Base-by-base conservation (phyloP, 1,140 invertebrate species). In the Aphaenogaster rudis region DNA sequence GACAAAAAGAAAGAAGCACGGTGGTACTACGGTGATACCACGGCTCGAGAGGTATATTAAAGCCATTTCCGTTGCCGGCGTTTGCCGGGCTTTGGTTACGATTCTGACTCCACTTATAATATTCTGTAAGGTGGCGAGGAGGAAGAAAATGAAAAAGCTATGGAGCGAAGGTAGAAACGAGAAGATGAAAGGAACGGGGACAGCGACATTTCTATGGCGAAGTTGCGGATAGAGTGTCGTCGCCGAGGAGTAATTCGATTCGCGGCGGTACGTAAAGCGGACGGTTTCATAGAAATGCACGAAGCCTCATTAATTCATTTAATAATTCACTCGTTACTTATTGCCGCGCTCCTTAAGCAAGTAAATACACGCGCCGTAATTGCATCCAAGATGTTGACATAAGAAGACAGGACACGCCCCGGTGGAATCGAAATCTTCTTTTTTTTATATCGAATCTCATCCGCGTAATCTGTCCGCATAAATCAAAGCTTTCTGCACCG, bases 41-140 rank as follows among this genome's bases (percentile, higher is more conserved):
- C 15, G 11, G 6, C 42, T 59, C 61, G 57, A 39, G 33, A 90
- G 64, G 86, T 90, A 80, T 90, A 89, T 90, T 87, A 89, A 89
- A 88, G 45, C 87, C 66, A 86, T 89, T 89, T 89, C 88, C 88
- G 21, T 69, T 78, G 57, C 15, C 78, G 74, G 52, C 66, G 67
- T 87, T 87, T 82, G 67, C 42, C 39, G 45, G 50, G 86, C 86
- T 87, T 84, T 89, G 81, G 28, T 81, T 57, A 80, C 45, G 57
- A 42, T 78, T 61, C 39, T n/a, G 28, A 72, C 64, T 87, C 54
- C 66, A 28, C 54, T 86, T 59, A 84, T 84, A 84, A 84, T 61
- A 54, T 50, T 76, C 80, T 17, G 13, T 54, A 54, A 81, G 50
- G 50, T 50, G 42, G 80, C 54, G 74, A 78, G 33, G 66, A 69